Evolutionary conservation across 1,140 invertebrate genomes (phyloP), one percentile per base, ranked within the genome.

Genomic region (Charaxes varanes): DNA sequence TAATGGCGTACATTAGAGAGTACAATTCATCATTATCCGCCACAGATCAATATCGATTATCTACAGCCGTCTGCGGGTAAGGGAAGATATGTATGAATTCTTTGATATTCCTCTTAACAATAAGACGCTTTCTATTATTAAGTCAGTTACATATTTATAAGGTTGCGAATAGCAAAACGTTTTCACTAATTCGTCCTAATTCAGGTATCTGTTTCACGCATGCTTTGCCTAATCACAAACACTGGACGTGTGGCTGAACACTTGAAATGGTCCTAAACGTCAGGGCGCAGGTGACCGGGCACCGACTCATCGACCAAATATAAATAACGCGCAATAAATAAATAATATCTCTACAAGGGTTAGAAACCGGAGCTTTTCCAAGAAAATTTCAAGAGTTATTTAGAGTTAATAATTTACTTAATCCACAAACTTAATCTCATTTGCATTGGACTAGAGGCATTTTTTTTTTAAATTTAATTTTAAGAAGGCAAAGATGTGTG

Each of bases 401-500:
- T 63, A 50, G 53, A n/a, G n/a, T n/a, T n/a, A n/a, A 66, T 64
- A 61, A 66, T 58, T 72, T 55, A 79, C 71, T 78, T 74, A 77
- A 53, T 57, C 53, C 62, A 76, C 63, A 62, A 63, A 71, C 62
- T 77, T 79, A 83, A 80, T 83, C 72, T 83, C 79, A 70, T 78
- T 82, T 61, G 64, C 62, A 73, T 73, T 83, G 74, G 79, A 83
- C 79, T 83, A 83, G 79, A 83, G 66, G 72, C 70, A 80, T 74
- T 74, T 71, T 70, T 66, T n/a, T n/a, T n/a, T n/a, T n/a, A n/a
- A 46, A 57, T 65, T 70, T 72, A 73, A 69, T 71, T 57, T 78
- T 71, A 82, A 65, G 73, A 83, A 83, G 79, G 79, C 79, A 77
- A 77, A 83, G 76, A 71, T 68, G 63, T 74, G 64, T 78, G 73